Evolutionary conservation across 2,888 invertebrate species (phyloP).

Genomic region (Galerucella calmariensis): DNA sequence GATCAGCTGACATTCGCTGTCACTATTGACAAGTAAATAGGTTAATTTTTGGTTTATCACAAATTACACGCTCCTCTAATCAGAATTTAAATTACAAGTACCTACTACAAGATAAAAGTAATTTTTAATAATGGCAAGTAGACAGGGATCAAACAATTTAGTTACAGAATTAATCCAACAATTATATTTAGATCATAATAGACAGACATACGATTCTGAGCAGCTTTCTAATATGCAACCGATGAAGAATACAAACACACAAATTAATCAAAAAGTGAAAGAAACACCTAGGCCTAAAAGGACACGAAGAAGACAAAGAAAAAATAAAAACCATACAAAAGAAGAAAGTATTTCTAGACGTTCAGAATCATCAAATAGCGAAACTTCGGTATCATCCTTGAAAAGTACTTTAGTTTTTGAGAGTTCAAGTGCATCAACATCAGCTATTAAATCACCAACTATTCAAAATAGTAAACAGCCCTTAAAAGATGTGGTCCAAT

Average conservation of each 20-base stretch:
- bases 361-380: constrained; percentile 23
- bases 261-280: not conserved
- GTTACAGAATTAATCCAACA: not conserved
- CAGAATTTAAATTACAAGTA: too few species aligned
- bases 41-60: too few species aligned
- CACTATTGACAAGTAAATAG: too few species aligned
- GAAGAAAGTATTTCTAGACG: not conserved
- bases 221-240: not conserved
- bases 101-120: not conserved
- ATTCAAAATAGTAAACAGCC: not conserved
- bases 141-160: not conserved
- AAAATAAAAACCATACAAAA: constrained; percentile 16
- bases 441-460: constrained; percentile 1
- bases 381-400: constrained; percentile 8
- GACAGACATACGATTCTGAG: not conserved
- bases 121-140: not conserved
- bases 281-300: constrained; percentile 24
- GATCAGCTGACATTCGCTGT: too few species aligned
- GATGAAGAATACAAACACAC: constrained; percentile 5
- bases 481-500: constrained; percentile 28
- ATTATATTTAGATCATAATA: not conserved
- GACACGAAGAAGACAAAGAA: constrained; percentile 33
- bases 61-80: not conserved
- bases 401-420: not conserved
- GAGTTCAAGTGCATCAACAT: not conserved